Conservation (phyloP, 2,113 vertebrate species). For the Tenebrosternarchus preto region DNA sequence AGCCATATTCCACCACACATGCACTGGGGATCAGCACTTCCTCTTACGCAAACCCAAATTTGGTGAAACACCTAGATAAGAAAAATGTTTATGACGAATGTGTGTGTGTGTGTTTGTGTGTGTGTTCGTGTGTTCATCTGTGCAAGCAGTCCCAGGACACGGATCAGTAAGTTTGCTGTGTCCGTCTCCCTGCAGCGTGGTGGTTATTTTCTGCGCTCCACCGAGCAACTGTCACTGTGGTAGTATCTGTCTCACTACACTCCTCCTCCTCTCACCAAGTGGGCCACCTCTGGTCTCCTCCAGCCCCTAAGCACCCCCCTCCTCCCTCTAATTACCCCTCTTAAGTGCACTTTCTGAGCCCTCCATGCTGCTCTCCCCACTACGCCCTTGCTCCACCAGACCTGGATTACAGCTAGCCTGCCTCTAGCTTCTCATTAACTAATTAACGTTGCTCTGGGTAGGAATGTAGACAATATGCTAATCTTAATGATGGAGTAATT, state of each 20-base stretch:
- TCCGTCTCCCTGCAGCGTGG: slow-evolving; percentile 26
- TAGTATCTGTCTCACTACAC: slow-evolving; percentile 23
- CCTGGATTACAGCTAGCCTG: slow-evolving; percentile 33
- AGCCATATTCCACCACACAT: slow-evolving; percentile 11
- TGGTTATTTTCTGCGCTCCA: slow-evolving; percentile 17
- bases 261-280: slow-evolving; percentile 53
- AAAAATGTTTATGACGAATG: not conserved
- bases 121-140: slow-evolving; percentile 1
- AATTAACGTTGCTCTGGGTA: slow-evolving; percentile 58
- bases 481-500: slow-evolving; percentile 54
- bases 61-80: not conserved
- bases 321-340: slow-evolving; percentile 57
- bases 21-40: not conserved
- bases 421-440: slow-evolving; percentile 57
- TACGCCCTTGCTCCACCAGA: slow-evolving; percentile 48
- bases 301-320: slow-evolving; percentile 42
- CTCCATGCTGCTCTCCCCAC: slow-evolving; percentile 3
- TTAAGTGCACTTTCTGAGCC: slow-evolving; percentile 32
- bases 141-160: slow-evolving; percentile 18
- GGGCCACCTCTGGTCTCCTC: slow-evolving; percentile 43
- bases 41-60: slow-evolving; percentile 10
- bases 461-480: slow-evolving; percentile 56
- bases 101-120: not conserved
- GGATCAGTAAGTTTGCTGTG: slow-evolving; percentile 33
- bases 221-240: slow-evolving; percentile 14